Base-by-base conservation (phyloP, 2,113 vertebrate species). In the Hippoglossus stenolepis region DNA sequence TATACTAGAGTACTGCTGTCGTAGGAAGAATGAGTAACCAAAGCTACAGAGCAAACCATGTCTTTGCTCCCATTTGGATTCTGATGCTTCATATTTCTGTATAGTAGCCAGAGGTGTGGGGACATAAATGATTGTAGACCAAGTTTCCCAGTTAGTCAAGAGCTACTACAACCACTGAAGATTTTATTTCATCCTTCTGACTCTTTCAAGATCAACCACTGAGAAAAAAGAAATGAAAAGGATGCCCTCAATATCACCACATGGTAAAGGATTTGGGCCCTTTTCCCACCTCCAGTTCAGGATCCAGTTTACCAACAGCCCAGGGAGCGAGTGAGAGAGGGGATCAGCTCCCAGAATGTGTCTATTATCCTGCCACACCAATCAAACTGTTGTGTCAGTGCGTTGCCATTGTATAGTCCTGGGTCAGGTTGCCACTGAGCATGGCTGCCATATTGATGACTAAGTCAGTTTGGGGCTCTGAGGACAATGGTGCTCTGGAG, bases 341-440 rank as follows among this genome's bases (percentile, higher is more conserved):
- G 88, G 87, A 89, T 94, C 92, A 94, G 87, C 90, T 91, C 91
- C 81, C 86, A 92, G 88, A 93, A 92, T 94, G 86, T 89, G 77
- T 87, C 90, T 86, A 91, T 94, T 94, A 91, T 93, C 85, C 90
- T 26, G 62, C 79, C 70, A 77, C 85, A 85, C 92, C 89, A 91
- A 92, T 93, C 85, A 92, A 93, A 94, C 84, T 94, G 93, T 93
- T 72, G 90, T 92, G 92, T 94, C 92, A 94, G 93, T 94, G 86
- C 63, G 84, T 91, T 91, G 47, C 84, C 67, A 89, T 93, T 94
- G 93, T 94, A 51, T 86, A 64, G 77, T 24, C 76, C 59, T 59
- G 76, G 76, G 80, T 88, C 87, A 76, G 86, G 85, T 78, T 80
- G 86, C 86, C 71, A 64, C 82, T 47, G 81, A 67, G 84, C 43